Evolutionary conservation across 2,113 vertebrate genomes (phyloP).

Genomic region (Tylochromis polylepis): DNA sequence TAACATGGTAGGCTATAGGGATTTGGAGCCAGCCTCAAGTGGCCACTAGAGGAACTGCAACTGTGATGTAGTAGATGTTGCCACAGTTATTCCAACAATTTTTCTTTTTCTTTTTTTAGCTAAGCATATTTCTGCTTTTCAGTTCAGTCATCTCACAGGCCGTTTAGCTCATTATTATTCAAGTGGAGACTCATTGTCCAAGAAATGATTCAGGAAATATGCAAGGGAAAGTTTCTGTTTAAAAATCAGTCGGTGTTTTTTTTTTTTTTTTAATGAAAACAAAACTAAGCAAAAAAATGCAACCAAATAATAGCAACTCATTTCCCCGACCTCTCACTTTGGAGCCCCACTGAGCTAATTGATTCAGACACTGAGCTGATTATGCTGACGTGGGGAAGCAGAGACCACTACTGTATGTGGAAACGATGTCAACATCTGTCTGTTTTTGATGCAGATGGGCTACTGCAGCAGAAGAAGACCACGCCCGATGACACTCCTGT

Average conservation of each 20-base stretch:
- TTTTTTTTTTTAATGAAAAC: accelerated
- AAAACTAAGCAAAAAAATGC: not conserved
- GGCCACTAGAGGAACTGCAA: not conserved
- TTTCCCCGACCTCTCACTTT: not conserved
- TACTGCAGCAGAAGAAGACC: not conserved
- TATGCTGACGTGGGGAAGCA: not conserved
- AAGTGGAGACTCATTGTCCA: accelerated
- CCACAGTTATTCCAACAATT: not conserved
- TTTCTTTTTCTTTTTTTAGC: not conserved
- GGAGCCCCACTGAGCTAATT: not conserved
- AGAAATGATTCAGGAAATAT: not conserved
- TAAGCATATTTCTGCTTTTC: not conserved
- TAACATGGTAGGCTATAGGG: not conserved
- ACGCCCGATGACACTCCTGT: not conserved
- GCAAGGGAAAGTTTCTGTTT: not conserved
- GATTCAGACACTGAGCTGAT: not conserved
- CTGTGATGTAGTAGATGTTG: not conserved
- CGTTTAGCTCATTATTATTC: not conserved
- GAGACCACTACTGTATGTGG: not conserved
- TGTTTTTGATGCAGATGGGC: not conserved
- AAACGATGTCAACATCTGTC: not conserved
- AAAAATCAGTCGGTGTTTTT: not conserved
- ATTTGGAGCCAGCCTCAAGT: not conserved
- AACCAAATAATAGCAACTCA: not conserved
- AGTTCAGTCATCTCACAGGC: not conserved